phyloP scores from a whole-genome alignment of 1,140 invertebrate genomes.

The Trichonephila clavipes region DNA sequence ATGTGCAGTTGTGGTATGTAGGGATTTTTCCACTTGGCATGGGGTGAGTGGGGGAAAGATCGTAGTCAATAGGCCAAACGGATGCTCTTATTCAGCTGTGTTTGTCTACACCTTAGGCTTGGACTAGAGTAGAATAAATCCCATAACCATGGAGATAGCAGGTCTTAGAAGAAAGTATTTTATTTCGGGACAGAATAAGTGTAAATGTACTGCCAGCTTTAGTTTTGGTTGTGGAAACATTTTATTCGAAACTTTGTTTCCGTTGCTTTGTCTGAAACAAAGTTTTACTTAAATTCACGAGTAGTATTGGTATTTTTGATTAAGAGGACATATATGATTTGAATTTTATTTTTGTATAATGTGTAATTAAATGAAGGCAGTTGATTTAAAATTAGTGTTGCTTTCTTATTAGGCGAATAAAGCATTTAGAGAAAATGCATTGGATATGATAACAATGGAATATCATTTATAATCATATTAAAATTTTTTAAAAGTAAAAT shows the following conservation, averaged over 20 bases:
- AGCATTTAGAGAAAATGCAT: too few species aligned
- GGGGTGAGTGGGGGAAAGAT: background rate
- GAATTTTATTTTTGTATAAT: too few species aligned
- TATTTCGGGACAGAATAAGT: background rate
- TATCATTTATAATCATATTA: too few species aligned
- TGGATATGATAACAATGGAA: too few species aligned
- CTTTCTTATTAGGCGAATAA: too few species aligned
- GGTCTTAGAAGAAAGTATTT: background rate
- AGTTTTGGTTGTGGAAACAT: background rate
- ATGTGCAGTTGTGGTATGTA: conserved; percentile 32
- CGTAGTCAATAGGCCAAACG: conserved; percentile 41
- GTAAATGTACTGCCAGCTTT: too few species aligned
- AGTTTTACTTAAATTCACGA: background rate
- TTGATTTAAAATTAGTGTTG: too few species aligned
- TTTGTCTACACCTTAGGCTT: background rate
- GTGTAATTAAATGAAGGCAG: too few species aligned
- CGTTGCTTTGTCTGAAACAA: background rate
- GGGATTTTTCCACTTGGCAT: conserved; percentile 72
- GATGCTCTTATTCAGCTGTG: conserved; percentile 11
- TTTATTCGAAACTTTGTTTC: background rate
- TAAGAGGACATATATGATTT: too few species aligned
- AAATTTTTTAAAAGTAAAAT: too few species aligned
- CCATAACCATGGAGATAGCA: background rate
- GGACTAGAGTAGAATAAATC: background rate
- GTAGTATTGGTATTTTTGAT: background rate